Conservation (phyloP, 2,113 vertebrate species). For the Furnarius figulus region DNA sequence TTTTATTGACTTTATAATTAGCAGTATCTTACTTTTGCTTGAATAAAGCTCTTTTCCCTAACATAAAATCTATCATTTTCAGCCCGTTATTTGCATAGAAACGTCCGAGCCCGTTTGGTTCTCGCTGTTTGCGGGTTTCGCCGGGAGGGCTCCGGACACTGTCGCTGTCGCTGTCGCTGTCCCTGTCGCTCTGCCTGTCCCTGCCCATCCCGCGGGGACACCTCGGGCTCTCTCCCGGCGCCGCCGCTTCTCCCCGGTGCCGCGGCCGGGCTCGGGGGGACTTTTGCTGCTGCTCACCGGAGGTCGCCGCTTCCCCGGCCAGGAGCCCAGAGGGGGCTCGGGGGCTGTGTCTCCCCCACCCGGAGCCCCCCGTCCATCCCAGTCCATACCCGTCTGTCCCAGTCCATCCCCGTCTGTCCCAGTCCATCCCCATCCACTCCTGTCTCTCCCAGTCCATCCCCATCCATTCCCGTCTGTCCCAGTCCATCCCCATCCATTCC, state of each 20-base stretch:
- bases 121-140: rapidly evolving
- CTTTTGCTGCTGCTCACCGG: not conserved
- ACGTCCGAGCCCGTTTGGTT: not conserved
- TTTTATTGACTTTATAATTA: slow-evolving; percentile 53
- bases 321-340: not conserved
- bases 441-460: too few species aligned
- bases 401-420: not conserved
- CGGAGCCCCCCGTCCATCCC: not conserved
- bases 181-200: not conserved
- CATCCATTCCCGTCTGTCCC: too few species aligned
- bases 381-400: not conserved
- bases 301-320: too few species aligned
- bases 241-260: not conserved
- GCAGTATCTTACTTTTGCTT: slow-evolving; percentile 55
- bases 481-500: not conserved
- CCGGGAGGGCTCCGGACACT: not conserved
- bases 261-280: rapidly evolving
- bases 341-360: not conserved
- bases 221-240: not conserved
- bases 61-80: not conserved
- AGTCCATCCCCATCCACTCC: not conserved
- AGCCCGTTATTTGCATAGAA: not conserved
- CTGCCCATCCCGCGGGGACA: not conserved
- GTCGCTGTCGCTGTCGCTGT: not conserved
- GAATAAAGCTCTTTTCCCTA: not conserved